A percentile compares a stretch with the other conserved stretches of the same genome.
phyloP scores from a whole-genome alignment of 2,888 invertebrate genomes.

The Cancer borealis region DNA sequence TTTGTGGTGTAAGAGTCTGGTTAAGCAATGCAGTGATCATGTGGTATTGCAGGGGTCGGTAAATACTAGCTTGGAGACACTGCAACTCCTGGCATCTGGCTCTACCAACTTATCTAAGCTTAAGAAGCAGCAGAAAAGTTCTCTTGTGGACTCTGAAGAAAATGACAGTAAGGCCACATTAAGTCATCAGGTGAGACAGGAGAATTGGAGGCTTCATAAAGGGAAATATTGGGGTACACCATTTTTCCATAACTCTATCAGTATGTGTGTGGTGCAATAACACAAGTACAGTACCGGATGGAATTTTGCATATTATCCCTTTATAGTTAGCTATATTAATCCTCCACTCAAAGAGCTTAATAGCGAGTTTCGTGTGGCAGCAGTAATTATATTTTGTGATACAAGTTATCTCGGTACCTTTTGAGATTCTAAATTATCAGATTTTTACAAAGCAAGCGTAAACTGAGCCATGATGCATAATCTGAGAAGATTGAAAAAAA shows the following conservation, averaged over 20 bases:
- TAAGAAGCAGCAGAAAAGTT: slow-evolving; percentile 68
- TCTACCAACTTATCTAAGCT: slow-evolving; percentile 75
- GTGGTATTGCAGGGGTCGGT: slow-evolving; percentile 75
- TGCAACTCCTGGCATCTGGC: slow-evolving; percentile 76
- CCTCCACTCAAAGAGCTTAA: not conserved
- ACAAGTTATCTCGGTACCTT: not conserved
- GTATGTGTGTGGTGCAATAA: not conserved
- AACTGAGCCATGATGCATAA: not conserved
- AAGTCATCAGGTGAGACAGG: slow-evolving; percentile 72
- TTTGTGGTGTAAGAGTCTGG: slow-evolving; percentile 31
- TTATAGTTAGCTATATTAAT: not conserved
- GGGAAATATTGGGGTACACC: not conserved
- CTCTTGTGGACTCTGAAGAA: slow-evolving; percentile 59
- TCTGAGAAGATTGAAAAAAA: not conserved
- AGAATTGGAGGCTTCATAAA: not conserved
- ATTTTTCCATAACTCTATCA: not conserved
- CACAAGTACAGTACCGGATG: not conserved
- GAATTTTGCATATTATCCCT: not conserved
- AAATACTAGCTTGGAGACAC: slow-evolving; percentile 76
- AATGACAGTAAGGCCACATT: slow-evolving; percentile 66
- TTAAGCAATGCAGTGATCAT: slow-evolving; percentile 64
- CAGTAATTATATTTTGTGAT: not conserved
- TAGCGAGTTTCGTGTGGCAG: not conserved
- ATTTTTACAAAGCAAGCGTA: not conserved
- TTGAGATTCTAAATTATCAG: not conserved